A percentile compares a stretch with the other conserved stretches of the same genome.
These are phyloP conservation scores for Agapostemon virescens DNA, from an alignment of 2,888 invertebrate genomes.

Conservation along the genomic window DNA sequence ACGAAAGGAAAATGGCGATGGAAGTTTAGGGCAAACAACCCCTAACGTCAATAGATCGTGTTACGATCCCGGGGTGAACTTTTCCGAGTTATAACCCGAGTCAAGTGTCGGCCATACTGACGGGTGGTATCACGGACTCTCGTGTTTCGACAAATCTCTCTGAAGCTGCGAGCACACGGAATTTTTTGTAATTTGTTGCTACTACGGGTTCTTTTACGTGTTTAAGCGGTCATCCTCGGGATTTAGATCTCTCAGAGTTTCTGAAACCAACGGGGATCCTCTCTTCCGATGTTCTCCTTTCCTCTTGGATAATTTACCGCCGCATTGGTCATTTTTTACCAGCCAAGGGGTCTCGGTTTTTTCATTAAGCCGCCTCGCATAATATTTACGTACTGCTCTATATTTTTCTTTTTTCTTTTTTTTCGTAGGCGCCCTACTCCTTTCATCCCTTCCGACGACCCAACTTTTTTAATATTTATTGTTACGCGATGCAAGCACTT, in stretches of 20 bases:
- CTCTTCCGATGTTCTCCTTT: not conserved
- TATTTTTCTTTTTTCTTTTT: too few species aligned
- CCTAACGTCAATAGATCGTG: conserved; percentile 7
- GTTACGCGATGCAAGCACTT: too few species aligned
- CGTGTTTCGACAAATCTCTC: conserved; percentile 22
- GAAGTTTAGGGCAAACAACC: not conserved
- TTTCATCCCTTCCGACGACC: too few species aligned
- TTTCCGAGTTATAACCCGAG: not conserved
- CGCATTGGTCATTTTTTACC: not conserved
- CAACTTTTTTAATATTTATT: too few species aligned
- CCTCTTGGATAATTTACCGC: not conserved
- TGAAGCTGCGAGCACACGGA: not conserved
- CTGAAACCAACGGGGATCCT: not conserved
- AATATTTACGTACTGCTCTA: not conserved
- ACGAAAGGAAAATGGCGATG: not conserved
- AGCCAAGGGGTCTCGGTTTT: not conserved
- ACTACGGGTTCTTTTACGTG: conserved; percentile 5
- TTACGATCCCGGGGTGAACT: conserved; percentile 25
- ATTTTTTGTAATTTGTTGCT: conserved; percentile 10
- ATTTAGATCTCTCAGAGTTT: not conserved
- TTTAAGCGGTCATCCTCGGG: conserved; percentile 8
- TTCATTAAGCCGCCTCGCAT: not conserved
- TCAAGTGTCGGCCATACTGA: conserved; percentile 19
- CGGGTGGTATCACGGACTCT: not conserved
- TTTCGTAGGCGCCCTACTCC: too few species aligned